Evolutionary conservation across 1,140 invertebrate species (phyloP).

Genomic region (Armadillidium nasatum): DNA sequence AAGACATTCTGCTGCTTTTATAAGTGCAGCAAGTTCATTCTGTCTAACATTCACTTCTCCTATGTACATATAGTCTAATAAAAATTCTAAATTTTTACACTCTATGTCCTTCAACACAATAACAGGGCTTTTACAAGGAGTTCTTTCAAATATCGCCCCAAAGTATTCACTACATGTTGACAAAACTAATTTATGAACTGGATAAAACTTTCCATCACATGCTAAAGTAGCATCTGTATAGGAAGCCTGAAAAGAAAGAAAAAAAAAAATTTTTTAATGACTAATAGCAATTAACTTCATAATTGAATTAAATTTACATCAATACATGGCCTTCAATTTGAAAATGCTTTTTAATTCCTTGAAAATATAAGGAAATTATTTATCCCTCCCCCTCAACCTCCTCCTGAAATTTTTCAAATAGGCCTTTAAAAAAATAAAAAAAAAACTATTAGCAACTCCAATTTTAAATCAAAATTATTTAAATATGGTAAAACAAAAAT

Average conservation of each 20-base stretch:
- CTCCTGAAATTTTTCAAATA: too few species aligned
- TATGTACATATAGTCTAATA: constrained; percentile 6
- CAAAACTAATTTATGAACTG: background rate
- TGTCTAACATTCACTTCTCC: constrained; percentile 1
- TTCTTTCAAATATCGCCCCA: constrained; percentile 4
- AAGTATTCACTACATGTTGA: constrained; percentile 2
- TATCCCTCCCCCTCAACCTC: too few species aligned
- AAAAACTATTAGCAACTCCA: too few species aligned
- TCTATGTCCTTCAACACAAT: constrained; percentile 4
- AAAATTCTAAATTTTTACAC: constrained; percentile 12
- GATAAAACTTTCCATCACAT: constrained; percentile 2
- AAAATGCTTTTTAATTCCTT: too few species aligned
- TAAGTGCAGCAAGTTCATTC: background rate
- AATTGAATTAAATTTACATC: too few species aligned
- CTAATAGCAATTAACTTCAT: too few species aligned
- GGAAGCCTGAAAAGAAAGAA: background rate
- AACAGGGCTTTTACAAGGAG: background rate
- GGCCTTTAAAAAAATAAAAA: too few species aligned
- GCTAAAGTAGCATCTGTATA: constrained; percentile 3
- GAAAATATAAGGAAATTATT: too few species aligned
- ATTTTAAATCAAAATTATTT: too few species aligned
- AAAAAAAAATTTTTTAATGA: background rate
- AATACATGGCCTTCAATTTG: too few species aligned
- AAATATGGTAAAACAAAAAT: too few species aligned
- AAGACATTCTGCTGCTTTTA: background rate